Conservation (phyloP, 2,888 invertebrate genomes). For the Byasa hedistus region DNA sequence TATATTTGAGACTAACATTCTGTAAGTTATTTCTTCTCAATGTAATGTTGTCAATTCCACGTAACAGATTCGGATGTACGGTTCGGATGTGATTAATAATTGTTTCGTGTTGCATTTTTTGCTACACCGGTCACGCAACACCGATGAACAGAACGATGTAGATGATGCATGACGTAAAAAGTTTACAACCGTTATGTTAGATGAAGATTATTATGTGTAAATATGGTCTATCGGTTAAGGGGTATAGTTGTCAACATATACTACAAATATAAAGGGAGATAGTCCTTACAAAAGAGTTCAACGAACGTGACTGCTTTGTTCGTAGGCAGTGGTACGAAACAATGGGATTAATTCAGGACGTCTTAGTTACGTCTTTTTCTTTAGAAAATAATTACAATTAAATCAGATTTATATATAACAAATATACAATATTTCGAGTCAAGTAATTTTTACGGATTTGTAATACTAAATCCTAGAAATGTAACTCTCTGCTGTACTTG, state of each 20-base stretch:
- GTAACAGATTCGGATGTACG: constrained; percentile 6
- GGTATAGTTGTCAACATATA: constrained; percentile 5
- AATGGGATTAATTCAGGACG: constrained; percentile 52
- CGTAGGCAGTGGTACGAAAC: constrained; percentile 60
- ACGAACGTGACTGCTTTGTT: constrained; percentile 71
- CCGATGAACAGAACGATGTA: constrained; percentile 42
- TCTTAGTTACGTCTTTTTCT: constrained; percentile 33
- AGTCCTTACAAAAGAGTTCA: constrained; percentile 78
- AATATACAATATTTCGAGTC: background rate
- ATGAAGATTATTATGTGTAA: constrained; percentile 44
- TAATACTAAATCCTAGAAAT: too few relatives aligned
- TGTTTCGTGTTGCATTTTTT: constrained; percentile 41
- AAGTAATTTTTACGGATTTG: too few relatives aligned
- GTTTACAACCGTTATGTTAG: constrained; percentile 55
- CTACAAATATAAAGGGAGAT: constrained; percentile 31
- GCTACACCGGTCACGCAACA: constrained; percentile 55
- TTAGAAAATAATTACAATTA: constrained; percentile 18
- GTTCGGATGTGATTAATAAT: constrained; percentile 28
- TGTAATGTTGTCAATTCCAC: constrained; percentile 7
- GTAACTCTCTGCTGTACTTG: too few relatives aligned
- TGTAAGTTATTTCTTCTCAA: background rate
- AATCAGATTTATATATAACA: background rate
- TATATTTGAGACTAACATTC: background rate
- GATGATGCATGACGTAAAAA: constrained; percentile 52
- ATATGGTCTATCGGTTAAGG: constrained; percentile 42